Evolutionary conservation across 1,140 invertebrate species (phyloP).

Genomic region (Microvelia longipes): DNA sequence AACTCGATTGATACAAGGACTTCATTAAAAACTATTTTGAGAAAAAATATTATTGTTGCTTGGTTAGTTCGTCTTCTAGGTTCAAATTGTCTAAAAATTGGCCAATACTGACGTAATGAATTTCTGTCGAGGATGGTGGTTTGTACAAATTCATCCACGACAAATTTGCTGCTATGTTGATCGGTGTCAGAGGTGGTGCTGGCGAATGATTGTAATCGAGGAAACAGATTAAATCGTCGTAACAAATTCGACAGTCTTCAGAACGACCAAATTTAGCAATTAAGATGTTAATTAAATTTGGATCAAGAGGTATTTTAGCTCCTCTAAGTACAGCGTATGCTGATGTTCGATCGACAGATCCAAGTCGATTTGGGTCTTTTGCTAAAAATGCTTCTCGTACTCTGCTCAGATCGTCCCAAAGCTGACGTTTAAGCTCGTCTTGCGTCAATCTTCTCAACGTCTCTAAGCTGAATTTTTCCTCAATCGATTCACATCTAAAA

Average conservation of each 20-base stretch:
- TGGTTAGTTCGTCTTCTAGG: background rate
- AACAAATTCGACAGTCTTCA: background rate
- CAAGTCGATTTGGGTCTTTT: slow-evolving; percentile 39
- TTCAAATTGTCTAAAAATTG: background rate
- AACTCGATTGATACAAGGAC: no score
- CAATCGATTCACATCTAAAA: slow-evolving; percentile 34
- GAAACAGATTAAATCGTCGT: background rate
- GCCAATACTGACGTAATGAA: background rate
- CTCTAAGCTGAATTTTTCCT: slow-evolving; percentile 32
- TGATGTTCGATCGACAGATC: slow-evolving; percentile 36
- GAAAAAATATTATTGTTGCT: no score
- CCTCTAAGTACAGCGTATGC: slow-evolving; percentile 45
- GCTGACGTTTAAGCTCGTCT: slow-evolving; percentile 43
- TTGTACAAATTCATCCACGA: background rate
- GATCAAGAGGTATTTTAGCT: slow-evolving; percentile 45
- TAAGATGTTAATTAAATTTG: slow-evolving; percentile 36
- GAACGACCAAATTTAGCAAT: background rate
- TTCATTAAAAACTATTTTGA: no score
- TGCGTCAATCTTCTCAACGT: slow-evolving; percentile 42
- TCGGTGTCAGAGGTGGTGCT: background rate
- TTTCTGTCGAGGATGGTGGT: background rate
- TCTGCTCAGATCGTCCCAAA: slow-evolving; percentile 51
- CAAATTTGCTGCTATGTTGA: background rate
- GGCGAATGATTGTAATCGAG: background rate
- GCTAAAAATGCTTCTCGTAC: slow-evolving; percentile 46